phyloP scores from a whole-genome alignment of 2,888 invertebrate species.

The Nomada fucata region DNA sequence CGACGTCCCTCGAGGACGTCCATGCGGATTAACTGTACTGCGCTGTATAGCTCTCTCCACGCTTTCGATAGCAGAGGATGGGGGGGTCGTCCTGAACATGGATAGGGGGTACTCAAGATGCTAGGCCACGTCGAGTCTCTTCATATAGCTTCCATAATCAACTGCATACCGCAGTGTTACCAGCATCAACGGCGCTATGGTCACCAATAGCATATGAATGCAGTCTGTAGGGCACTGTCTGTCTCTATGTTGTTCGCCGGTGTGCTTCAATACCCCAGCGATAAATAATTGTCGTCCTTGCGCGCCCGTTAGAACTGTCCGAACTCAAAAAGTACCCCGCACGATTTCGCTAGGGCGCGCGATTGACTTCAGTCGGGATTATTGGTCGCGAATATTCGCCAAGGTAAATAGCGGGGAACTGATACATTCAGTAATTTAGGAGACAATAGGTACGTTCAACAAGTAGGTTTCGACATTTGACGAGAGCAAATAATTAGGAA shows the following conservation, averaged over 20 bases:
- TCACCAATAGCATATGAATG: constrained; percentile 81
- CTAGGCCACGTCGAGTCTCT: constrained; percentile 83
- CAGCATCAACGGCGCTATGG: constrained; percentile 76
- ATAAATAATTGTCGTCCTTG: constrained; percentile 15
- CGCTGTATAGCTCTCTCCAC: constrained; percentile 73
- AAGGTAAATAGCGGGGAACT: constrained; percentile 38
- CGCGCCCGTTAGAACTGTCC: background rate
- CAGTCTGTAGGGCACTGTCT: constrained; percentile 69
- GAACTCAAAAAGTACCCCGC: background rate
- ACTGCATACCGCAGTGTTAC: constrained; percentile 84
- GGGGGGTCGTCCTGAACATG: constrained; percentile 66
- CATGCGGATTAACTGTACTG: constrained; percentile 78
- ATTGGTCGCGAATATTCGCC: constrained; percentile 32
- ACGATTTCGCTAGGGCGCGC: constrained; percentile 22
- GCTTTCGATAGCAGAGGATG: constrained; percentile 69
- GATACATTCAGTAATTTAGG: constrained; percentile 50
- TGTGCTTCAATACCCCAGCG: constrained; percentile 16
- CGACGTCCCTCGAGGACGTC: constrained; percentile 75
- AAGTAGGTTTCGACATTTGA: constrained; percentile 54
- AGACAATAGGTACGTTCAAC: constrained; percentile 51
- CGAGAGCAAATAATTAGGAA: constrained; percentile 46
- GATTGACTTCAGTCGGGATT: constrained; percentile 30
- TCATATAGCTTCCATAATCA: constrained; percentile 84
- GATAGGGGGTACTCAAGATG: constrained; percentile 83
- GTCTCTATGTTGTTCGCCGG: constrained; percentile 31